Percentiles rank a stretch among this genome's conserved stretches.
Conservation (phyloP, 2,113 vertebrate genomes). For the Centrocercus urophasianus region DNA sequence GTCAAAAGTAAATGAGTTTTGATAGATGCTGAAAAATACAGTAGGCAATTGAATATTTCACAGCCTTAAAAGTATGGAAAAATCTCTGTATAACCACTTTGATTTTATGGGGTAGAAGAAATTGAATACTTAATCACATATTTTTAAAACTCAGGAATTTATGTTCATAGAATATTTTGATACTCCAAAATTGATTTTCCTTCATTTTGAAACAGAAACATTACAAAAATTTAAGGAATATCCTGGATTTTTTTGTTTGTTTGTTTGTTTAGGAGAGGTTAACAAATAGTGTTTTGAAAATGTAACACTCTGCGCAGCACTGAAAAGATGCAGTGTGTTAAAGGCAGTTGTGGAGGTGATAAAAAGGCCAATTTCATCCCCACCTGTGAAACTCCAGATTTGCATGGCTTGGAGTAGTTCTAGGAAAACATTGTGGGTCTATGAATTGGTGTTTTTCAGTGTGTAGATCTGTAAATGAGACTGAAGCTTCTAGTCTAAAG, state of each 20-base stretch:
- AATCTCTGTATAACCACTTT: not conserved
- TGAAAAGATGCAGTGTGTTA: conserved; percentile 18
- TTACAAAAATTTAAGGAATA: not conserved
- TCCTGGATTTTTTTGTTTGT: not conserved
- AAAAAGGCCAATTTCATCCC: conserved; percentile 28
- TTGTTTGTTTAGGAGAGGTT: not conserved
- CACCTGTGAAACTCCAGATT: not conserved
- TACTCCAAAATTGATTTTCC: not conserved
- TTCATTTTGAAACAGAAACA: not conserved
- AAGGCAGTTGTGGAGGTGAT: not conserved
- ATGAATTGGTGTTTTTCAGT: not conserved
- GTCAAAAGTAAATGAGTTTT: not conserved
- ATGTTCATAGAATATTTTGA: not conserved
- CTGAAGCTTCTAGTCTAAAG: not conserved
- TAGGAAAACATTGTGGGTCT: not conserved
- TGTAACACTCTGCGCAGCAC: not conserved
- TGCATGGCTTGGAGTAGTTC: not conserved
- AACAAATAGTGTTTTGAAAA: conserved; percentile 26
- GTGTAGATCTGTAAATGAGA: not conserved
- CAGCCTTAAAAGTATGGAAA: not conserved
- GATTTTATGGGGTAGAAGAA: not conserved
- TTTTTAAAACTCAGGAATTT: not conserved
- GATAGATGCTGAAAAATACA: not conserved
- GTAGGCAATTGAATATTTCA: not conserved
- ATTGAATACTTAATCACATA: not conserved